Evolutionary conservation across 2,113 vertebrate genomes (phyloP), one percentile per base, ranked within the genome.

Genomic region (Bufo gargarizans): DNA sequence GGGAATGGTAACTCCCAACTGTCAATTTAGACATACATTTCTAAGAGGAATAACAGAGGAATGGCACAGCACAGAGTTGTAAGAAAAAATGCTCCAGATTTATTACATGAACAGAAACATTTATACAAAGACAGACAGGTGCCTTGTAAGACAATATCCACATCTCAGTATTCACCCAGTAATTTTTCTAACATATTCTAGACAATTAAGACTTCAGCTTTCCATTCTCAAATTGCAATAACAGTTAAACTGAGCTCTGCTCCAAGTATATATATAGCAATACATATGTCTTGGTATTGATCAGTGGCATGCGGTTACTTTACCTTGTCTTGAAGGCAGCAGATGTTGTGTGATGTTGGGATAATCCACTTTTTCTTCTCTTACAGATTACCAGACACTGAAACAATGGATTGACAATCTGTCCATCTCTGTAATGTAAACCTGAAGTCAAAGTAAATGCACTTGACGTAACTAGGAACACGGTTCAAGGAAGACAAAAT

Each of bases 401-500:
- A 74, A 74, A 74, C 71, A 74, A 74, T 74, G 71, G 71, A 74
- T 33, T 74, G 71, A 74, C 71, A 74, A n/a, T 74, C 71, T 47
- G 43, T 74, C 43, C 71, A 11, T 47, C 71, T 47, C 67, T 71
- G 67, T 71, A 71, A 74, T 47, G 19, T 49, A 74, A 47, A 74
- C 43, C 71, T 47, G 17, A 6, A 74, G 49, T 74, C 43, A 74
- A 45, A 47, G 71, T 47, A 74, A 74, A 74, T 74, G 45, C 43
- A 16, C 8, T 74, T 74, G 16, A 47, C 71, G 4, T 47, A 47
- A 16, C 71, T 47, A 74, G 43, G 71, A 49, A 45, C 71, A 74
- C 17, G 45, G 71, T 47, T 71, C 22, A 33, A 33, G 71, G 16
- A 19, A 19, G 43, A 19, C 71, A 17, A 47, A 74, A 47, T 74